phyloP scores from a whole-genome alignment of 2,888 invertebrate genomes.

The Punctoribates punctum region DNA sequence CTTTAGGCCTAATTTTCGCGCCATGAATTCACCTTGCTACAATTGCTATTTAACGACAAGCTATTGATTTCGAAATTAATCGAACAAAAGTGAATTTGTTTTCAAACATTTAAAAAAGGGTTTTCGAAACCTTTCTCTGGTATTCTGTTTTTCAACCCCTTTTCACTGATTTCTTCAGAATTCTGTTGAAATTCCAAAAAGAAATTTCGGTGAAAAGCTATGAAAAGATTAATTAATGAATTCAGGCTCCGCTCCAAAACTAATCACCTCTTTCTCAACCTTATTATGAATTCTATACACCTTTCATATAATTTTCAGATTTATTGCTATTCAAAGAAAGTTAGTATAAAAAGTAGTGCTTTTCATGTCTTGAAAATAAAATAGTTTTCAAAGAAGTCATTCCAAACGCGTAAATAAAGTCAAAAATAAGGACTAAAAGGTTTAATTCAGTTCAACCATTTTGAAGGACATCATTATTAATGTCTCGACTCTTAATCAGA shows the following conservation, averaged over 20 bases:
- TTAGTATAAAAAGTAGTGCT: neutral
- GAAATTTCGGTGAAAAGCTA: too few species aligned
- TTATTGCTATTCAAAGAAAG: neutral
- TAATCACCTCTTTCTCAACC: neutral
- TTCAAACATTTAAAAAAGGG: too few species aligned
- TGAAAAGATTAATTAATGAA: neutral
- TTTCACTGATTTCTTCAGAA: too few species aligned
- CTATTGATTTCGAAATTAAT: too few species aligned
- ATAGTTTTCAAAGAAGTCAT: neutral
- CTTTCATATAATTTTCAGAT: neutral
- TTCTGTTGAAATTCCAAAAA: too few species aligned
- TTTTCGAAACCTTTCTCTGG: too few species aligned
- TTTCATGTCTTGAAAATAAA: neutral
- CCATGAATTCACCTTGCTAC: too few species aligned
- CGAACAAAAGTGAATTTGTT: too few species aligned
- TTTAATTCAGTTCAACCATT: constrained; percentile 1
- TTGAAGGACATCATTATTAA: constrained; percentile 18
- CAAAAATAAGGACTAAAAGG: constrained; percentile 18
- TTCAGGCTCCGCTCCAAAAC: neutral
- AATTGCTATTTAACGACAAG: too few species aligned
- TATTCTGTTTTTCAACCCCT: too few species aligned
- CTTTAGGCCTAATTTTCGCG: too few species aligned
- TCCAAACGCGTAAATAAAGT: constrained; percentile 25
- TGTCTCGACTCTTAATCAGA: neutral
- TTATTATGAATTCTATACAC: neutral